Percentiles rank a stretch among this genome's conserved stretches.
Conservation (phyloP, 2,888 invertebrate species). For the Mystacides longicornis region DNA sequence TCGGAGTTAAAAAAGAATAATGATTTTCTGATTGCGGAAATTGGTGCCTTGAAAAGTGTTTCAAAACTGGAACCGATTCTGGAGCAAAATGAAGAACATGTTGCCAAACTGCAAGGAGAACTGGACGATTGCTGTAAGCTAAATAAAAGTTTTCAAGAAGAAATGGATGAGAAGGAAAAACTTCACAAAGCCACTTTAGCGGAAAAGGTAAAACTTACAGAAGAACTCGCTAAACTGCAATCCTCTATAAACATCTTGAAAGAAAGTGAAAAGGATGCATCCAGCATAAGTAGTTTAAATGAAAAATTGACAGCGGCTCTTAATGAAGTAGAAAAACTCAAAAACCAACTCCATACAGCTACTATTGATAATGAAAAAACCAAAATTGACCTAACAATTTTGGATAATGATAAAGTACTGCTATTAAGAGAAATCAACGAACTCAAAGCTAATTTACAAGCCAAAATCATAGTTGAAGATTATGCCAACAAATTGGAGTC, state of each 20-base stretch:
- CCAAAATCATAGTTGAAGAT: conserved; percentile 28
- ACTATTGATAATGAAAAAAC: conserved; percentile 44
- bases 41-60: conserved; percentile 55
- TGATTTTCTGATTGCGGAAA: conserved; percentile 58
- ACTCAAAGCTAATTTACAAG: conserved; percentile 35
- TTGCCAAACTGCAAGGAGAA: conserved; percentile 56
- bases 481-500: conserved; percentile 33
- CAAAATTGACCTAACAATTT: conserved; percentile 46
- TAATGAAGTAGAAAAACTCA: conserved; percentile 41
- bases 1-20: conserved; percentile 64
- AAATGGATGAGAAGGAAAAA: conserved; percentile 50
- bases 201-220: conserved; percentile 44
- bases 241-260: conserved; percentile 39
- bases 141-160: conserved; percentile 54
- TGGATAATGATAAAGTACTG: conserved; percentile 47
- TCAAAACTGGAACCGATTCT: conserved; percentile 63
- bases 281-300: conserved; percentile 31
- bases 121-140: conserved; percentile 53
- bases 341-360: conserved; percentile 35
- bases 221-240: conserved; percentile 47
- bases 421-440: conserved; percentile 42
- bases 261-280: conserved; percentile 27
- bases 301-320: conserved; percentile 36
- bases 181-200: conserved; percentile 43
- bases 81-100: conserved; percentile 64